Base-by-base conservation (phyloP, 2,888 invertebrate species). In the Catocala nupta region DNA sequence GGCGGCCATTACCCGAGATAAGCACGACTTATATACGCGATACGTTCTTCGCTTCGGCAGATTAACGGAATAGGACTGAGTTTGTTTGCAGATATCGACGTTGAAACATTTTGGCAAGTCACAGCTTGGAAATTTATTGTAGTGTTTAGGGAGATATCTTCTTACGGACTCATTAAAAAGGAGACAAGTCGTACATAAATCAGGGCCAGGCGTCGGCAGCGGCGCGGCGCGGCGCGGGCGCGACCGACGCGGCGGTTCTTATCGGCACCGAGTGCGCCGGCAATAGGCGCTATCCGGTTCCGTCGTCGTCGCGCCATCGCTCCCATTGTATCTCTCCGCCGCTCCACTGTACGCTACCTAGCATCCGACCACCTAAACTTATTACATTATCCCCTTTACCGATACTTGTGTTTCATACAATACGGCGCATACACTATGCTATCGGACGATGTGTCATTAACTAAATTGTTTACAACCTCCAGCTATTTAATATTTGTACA, bases 221-320 rank as follows among this genome's bases (percentile, higher is more conserved):
- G 71, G 79, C 78, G 75, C 70, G 63, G 76, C 67, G 69, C 78
- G 73, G 71, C 67, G 74, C 78, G 80, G 75, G 81, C 71, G 81
- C 84, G 84, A 81, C 82, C 73, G 81, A 70, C 82, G 82, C 80
- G 83, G 82, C 78, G 80, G 80, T 82, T 85, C 89, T 92, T 92
- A 93, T 93, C 93, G 88, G 86, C 83, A 79, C 78, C 78, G 82
- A 84, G 86, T 81, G 82, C 81, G 85, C 91, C 92, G 93, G 93
- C 93, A 93, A 93, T 94, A 90, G 93, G 90, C 90, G 90, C 90
- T 93, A 93, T 94, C 93, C 94, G 94, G 93, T 93, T 93, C 93
- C 93, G 93, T 87, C 86, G 85, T 70, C 87, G 86, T 71, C 82
- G 86, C 85, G 84, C 86, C 89, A 81, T 81, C 82, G 84, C 78